Conservation (phyloP, 2,888 invertebrate species). For the Polietes domitor region DNA sequence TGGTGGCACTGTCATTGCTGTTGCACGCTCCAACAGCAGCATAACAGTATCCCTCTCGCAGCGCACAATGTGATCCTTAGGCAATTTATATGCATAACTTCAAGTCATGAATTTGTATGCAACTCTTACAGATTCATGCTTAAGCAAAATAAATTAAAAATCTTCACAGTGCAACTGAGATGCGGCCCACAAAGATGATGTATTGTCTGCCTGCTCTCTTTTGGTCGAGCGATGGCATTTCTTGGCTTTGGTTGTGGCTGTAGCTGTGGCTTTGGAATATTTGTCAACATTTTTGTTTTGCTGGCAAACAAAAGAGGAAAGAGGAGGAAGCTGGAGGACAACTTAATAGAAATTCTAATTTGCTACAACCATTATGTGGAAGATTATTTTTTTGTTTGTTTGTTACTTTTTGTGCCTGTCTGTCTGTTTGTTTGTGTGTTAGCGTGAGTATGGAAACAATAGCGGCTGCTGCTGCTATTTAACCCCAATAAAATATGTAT, state of each 20-base stretch:
- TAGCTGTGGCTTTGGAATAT: background rate
- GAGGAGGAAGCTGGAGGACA: background rate
- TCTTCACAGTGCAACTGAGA: conserved; percentile 25
- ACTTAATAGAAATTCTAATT: conserved; percentile 62
- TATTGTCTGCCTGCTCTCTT: conserved; percentile 4
- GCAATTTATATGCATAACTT: conserved; percentile 65
- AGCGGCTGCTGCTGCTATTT: conserved; percentile 61
- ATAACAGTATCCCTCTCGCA: too few species aligned
- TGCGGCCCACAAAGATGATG: conserved; percentile 15
- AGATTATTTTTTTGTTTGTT: conserved; percentile 25
- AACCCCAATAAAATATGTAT: conserved; percentile 60
- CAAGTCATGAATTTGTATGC: conserved; percentile 42
- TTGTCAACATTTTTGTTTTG: conserved; percentile 1
- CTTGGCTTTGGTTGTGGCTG: too few species aligned
- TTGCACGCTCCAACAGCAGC: background rate
- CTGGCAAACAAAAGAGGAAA: background rate
- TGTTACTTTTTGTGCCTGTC: background rate
- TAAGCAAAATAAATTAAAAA: conserved; percentile 30
- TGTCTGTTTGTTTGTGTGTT: background rate
- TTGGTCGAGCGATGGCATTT: background rate
- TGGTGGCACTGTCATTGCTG: background rate
- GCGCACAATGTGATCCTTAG: conserved; percentile 36
- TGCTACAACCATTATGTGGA: conserved; percentile 55
- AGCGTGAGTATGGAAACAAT: conserved; percentile 11
- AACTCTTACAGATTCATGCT: conserved; percentile 11